A percentile compares a stretch with the other conserved stretches of the same genome.
Conservation (phyloP, 1,140 invertebrate genomes). For the Drosophila micromelanica region DNA sequence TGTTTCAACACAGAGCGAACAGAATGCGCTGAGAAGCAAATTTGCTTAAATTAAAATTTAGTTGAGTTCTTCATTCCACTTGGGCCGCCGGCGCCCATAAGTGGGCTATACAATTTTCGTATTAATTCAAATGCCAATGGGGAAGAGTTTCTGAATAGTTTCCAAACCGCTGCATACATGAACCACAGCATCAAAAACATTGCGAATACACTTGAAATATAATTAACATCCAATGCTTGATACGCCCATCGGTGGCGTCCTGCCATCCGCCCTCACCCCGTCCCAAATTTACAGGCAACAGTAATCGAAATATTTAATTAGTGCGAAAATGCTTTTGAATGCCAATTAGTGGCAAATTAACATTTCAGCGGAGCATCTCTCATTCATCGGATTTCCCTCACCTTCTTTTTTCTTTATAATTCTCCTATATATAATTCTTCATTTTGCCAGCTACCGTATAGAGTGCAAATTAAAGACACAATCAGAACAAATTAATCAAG, state of each 20-base stretch:
- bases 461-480: slow-evolving; percentile 78
- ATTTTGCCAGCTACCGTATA: slow-evolving; percentile 38
- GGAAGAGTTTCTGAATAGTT: slow-evolving; percentile 62
- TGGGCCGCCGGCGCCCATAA: slow-evolving; percentile 45
- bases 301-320: slow-evolving; percentile 83
- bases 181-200: slow-evolving; percentile 53
- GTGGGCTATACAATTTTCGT: slow-evolving; percentile 66
- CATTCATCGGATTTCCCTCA: slow-evolving; percentile 14
- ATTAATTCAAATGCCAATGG: slow-evolving; percentile 57
- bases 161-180: slow-evolving; percentile 71
- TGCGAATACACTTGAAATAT: slow-evolving; percentile 39
- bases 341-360: slow-evolving; percentile 83
- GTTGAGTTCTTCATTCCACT: slow-evolving; percentile 47
- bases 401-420: slow-evolving; percentile 13
- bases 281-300: slow-evolving; percentile 7
- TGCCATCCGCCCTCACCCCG: not conserved
- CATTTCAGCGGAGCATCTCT: slow-evolving; percentile 56
- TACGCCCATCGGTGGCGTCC: slow-evolving; percentile 2
- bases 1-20: slow-evolving; percentile 16
- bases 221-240: slow-evolving; percentile 62
- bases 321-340: slow-evolving; percentile 81
- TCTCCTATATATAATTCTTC: slow-evolving; percentile 7
- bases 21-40: slow-evolving; percentile 34
- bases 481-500: slow-evolving; percentile 81
- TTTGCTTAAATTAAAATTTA: slow-evolving; percentile 77